Percentiles rank a stretch among this genome's conserved stretches.
These are phyloP conservation scores for Pristis pectinata DNA, from an alignment of 2,797 vertebrate genomes.

Conservation along the genomic window DNA sequence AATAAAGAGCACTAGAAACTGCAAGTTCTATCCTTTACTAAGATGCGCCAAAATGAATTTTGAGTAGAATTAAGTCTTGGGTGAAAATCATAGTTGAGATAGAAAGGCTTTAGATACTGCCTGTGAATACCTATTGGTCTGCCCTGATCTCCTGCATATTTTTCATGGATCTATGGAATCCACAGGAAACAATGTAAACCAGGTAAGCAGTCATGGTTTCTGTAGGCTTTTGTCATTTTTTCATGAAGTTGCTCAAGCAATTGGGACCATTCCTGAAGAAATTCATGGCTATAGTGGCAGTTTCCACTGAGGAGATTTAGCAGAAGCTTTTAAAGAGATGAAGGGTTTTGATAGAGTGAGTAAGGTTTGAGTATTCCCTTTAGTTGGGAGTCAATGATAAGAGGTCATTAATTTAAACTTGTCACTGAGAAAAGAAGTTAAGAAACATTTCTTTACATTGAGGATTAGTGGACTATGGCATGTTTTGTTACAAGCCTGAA, in stretches of 20 bases:
- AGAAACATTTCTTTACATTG: constrained; percentile 1
- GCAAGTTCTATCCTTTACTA: not conserved
- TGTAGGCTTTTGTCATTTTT: not conserved
- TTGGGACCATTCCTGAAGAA: not conserved
- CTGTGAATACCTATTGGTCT: not conserved
- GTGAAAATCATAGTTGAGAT: not conserved
- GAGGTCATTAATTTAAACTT: constrained; percentile 17
- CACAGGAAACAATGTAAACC: not conserved
- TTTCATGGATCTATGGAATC: not conserved
- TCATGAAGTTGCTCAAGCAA: not conserved
- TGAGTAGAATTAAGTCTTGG: not conserved
- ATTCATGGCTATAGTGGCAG: not conserved
- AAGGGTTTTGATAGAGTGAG: not conserved
- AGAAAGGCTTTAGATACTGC: not conserved
- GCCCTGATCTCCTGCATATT: not conserved
- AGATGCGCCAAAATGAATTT: not conserved
- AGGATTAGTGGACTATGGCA: constrained; percentile 23
- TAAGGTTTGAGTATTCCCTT: not conserved
- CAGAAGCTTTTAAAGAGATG: not conserved
- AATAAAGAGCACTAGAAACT: not conserved
- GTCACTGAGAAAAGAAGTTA: not conserved
- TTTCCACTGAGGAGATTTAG: not conserved
- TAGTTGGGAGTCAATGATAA: not conserved
- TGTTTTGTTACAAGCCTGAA: not conserved
- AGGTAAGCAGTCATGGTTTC: not conserved